Conservation (phyloP, 2,113 vertebrate genomes). For the Vanacampus margaritifer region DNA sequence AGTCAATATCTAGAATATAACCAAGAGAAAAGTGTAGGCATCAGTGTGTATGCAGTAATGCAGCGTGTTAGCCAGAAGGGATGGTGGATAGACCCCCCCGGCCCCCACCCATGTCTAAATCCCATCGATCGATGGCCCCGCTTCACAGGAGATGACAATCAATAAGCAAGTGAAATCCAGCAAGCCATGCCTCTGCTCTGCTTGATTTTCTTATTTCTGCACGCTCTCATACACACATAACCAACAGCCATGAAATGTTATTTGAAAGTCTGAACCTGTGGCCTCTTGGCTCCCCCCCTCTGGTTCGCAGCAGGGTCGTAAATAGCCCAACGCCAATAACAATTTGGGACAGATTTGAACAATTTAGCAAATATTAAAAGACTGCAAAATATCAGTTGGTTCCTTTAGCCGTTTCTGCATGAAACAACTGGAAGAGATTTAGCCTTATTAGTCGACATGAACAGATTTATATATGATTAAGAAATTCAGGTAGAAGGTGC, state of each 20-base stretch:
- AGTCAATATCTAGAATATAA: not conserved
- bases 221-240: slow-evolving; percentile 23
- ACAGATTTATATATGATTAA: too few relatives aligned
- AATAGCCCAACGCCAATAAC: slow-evolving; percentile 2
- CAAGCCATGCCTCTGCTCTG: slow-evolving; percentile 51
- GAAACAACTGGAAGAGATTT: not conserved
- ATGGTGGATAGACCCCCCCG: slow-evolving; percentile 46
- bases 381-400: not conserved
- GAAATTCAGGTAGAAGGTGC: not conserved
- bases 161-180: slow-evolving; percentile 73
- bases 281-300: slow-evolving; percentile 7
- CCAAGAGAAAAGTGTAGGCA: slow-evolving; percentile 25
- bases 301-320: slow-evolving; percentile 6
- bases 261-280: slow-evolving; percentile 46
- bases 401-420: not conserved
- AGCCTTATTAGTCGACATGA: not conserved
- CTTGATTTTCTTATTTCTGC: slow-evolving; percentile 66
- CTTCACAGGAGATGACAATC: slow-evolving; percentile 68
- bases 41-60: slow-evolving; percentile 29
- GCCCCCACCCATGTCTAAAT: slow-evolving; percentile 61
- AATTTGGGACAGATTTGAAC: not conserved
- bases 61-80: slow-evolving; percentile 27
- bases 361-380: not conserved
- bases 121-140: slow-evolving; percentile 63
- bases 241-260: slow-evolving; percentile 68